These are phyloP conservation scores for Limenitis camilla DNA, from an alignment of 2,888 invertebrate species.

Conservation along the genomic window DNA sequence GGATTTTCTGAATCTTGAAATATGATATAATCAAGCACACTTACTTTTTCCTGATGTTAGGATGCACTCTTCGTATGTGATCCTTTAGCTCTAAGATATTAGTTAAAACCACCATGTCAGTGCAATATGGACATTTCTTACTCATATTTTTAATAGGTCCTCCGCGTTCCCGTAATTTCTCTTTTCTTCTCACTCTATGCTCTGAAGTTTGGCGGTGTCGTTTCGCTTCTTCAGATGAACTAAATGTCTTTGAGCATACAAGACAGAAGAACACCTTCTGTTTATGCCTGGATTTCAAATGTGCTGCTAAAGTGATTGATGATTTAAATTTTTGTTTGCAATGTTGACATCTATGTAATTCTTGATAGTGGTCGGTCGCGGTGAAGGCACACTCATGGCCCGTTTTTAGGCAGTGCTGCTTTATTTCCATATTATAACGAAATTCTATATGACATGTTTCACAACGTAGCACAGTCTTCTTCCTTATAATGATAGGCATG, in stretches of 20 bases:
- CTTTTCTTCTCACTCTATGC: constrained; percentile 77
- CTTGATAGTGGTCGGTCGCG: constrained; percentile 79
- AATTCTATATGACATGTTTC: constrained; percentile 79
- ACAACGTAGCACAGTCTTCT: constrained; percentile 78
- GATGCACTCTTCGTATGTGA: constrained; percentile 77
- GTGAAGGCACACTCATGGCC: constrained; percentile 68
- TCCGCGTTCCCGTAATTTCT: constrained; percentile 54
- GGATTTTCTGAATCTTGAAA: no score
- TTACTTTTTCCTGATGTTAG: constrained; percentile 77
- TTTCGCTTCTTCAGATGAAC: constrained; percentile 75
- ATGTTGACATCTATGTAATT: constrained; percentile 74
- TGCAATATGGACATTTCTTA: constrained; percentile 66
- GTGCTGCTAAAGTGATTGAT: constrained; percentile 78
- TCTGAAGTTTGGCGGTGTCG: constrained; percentile 78
- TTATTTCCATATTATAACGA: constrained; percentile 83
- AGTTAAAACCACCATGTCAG: no score
- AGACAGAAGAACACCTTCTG: constrained; percentile 78
- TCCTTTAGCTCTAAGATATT: constrained; percentile 57
- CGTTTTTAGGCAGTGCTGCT: constrained; percentile 72
- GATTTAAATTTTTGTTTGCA: constrained; percentile 78
- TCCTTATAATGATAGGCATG: constrained; percentile 84
- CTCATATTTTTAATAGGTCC: constrained; percentile 48
- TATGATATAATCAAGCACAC: constrained; percentile 22
- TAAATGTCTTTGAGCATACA: constrained; percentile 78
- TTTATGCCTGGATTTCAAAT: constrained; percentile 77